Evolutionary conservation across 1,140 invertebrate genomes (phyloP).

Genomic region (Calliopsis andreniformis): DNA sequence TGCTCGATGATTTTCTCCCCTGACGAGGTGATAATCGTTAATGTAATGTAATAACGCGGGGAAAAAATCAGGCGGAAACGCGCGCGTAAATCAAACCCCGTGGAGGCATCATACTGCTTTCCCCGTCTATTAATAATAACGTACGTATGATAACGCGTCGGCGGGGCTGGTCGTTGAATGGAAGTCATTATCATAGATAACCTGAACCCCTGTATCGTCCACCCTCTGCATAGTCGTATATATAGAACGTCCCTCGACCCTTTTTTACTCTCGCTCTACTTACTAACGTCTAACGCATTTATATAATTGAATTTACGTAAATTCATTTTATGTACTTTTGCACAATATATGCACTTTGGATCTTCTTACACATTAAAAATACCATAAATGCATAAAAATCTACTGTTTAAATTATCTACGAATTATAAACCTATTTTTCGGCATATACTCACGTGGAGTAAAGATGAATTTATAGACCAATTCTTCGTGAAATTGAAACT

Average conservation of each 20-base stretch:
- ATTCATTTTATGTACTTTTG: no score
- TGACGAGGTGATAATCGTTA: slow-evolving; percentile 31
- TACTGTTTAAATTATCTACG: no score
- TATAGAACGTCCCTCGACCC: slow-evolving; percentile 20
- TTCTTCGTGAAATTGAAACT: no score
- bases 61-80: slow-evolving; percentile 44
- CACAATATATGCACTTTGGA: no score
- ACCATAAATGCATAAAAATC: no score
- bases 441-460: no score
- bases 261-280: slow-evolving; percentile 28
- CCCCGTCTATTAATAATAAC: slow-evolving; percentile 31
- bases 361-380: no score
- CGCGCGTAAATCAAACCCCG: slow-evolving; percentile 37
- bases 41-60: slow-evolving; percentile 41
- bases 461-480: no score
- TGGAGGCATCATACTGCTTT: slow-evolving; percentile 26
- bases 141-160: slow-evolving; percentile 30
- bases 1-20: slow-evolving; percentile 47
- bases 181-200: slow-evolving; percentile 43
- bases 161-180: slow-evolving; percentile 23
- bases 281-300: slow-evolving; percentile 23
- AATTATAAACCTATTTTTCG: no score
- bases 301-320: slow-evolving; percentile 7
- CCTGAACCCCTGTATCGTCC: slow-evolving; percentile 6
- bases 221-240: slow-evolving; percentile 2